Conservation (phyloP, 2,113 vertebrate species). For the Mellivora capensis region DNA sequence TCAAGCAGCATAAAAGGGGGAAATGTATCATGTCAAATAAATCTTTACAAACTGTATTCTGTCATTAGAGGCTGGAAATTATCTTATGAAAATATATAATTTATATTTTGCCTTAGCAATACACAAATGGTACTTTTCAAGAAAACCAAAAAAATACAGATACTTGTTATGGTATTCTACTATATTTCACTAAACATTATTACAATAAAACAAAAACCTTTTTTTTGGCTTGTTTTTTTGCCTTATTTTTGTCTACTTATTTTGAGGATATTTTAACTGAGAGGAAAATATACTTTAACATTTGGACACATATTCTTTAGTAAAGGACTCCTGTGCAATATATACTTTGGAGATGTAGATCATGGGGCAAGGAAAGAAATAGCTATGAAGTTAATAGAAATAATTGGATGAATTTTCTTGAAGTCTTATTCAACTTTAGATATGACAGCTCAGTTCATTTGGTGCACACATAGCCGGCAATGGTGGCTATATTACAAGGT, state of each 20-base stretch:
- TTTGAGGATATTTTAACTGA: neutral
- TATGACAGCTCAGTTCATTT: slow-evolving; percentile 39
- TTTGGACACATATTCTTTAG: neutral
- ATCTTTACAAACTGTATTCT: neutral
- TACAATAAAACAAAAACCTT: neutral
- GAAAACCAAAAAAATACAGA: neutral
- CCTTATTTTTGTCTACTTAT: neutral
- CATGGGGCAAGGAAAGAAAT: neutral
- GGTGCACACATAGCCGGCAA: neutral
- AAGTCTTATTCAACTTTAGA: slow-evolving; percentile 4
- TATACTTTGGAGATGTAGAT: neutral
- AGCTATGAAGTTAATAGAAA: slow-evolving; percentile 13
- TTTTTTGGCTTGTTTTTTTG: neutral
- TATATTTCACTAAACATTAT: neutral
- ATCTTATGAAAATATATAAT: neutral
- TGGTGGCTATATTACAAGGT: slow-evolving; percentile 24
- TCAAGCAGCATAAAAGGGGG: neutral
- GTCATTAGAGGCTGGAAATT: neutral
- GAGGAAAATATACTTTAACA: neutral
- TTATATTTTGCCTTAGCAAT: neutral
- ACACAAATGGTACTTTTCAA: neutral
- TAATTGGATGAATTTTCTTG: slow-evolving; percentile 44
- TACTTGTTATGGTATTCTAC: neutral
- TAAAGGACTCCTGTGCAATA: neutral
- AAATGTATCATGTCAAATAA: neutral